Percentiles rank a stretch among this genome's conserved stretches.
These are phyloP conservation scores for Neotoma lepida DNA, from an alignment of 2,113 vertebrate species.

Conservation along the genomic window DNA sequence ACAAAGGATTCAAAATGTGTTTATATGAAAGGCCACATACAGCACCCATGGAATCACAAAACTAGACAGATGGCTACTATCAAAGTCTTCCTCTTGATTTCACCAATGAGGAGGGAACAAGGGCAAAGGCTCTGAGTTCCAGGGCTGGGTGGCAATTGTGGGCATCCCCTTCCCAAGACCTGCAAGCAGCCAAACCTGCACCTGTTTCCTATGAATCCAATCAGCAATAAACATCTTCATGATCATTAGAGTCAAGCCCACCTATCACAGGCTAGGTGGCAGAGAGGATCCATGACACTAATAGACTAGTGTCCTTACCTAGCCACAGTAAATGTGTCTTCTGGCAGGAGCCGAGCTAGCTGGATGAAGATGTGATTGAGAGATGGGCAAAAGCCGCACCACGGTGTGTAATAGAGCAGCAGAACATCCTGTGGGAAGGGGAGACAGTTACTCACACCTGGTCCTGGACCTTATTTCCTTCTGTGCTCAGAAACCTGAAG, in stretches of 20 bases:
- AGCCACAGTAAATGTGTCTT: conserved; percentile 90
- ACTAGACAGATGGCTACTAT: neutral
- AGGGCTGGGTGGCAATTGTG: neutral
- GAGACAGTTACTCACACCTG: neutral
- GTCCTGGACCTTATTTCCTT: neutral
- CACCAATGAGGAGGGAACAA: neutral
- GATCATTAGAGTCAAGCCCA: neutral
- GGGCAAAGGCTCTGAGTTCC: neutral
- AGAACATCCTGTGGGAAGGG: conserved; percentile 90
- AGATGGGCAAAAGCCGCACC: conserved; percentile 97
- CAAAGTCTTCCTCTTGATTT: neutral
- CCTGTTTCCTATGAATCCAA: neutral
- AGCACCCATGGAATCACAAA: neutral
- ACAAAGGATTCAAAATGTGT: neutral
- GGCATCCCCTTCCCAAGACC: neutral
- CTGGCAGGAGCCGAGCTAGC: conserved; percentile 91
- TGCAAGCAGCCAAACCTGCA: neutral
- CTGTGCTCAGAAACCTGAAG: neutral
- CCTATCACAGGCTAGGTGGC: neutral
- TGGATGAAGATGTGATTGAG: conserved; percentile 96
- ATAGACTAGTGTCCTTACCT: conserved; percentile 86
- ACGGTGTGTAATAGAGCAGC: conserved; percentile 95
- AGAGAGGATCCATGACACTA: neutral
- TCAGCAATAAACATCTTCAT: neutral
- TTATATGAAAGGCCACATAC: neutral